Conservation (phyloP, 1,140 invertebrate species). For the Heliconius hewitsoni region DNA sequence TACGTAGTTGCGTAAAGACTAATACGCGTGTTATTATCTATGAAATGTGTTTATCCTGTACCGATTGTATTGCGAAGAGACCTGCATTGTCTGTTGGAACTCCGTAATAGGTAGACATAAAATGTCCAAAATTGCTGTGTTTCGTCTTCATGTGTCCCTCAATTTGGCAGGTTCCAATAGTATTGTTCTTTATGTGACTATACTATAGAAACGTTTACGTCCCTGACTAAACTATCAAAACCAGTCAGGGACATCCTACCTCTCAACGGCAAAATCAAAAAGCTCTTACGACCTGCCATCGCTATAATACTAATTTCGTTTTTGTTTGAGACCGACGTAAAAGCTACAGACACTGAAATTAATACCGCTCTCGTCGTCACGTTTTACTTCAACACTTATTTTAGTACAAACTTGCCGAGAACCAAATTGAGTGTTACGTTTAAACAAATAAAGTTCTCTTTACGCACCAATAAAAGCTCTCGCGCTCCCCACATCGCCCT, state of each 20-base stretch:
- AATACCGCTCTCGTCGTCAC: constrained; percentile 5
- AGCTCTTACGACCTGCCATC: background rate
- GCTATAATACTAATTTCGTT: constrained; percentile 1
- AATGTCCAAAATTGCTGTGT: background rate
- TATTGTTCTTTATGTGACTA: no score
- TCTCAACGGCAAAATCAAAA: background rate
- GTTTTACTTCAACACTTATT: constrained; percentile 3
- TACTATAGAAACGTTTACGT: no score
- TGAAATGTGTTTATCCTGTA: constrained; percentile 4
- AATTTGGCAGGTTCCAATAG: background rate
- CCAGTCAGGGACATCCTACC: background rate
- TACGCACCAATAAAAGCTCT: constrained; percentile 59
- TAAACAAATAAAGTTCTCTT: constrained; percentile 60
- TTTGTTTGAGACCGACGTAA: constrained; percentile 1
- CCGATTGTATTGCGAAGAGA: constrained; percentile 13
- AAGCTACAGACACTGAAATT: constrained; percentile 4
- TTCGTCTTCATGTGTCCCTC: background rate
- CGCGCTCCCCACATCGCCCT: constrained; percentile 49
- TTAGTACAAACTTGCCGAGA: constrained; percentile 25
- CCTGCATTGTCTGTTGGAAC: background rate
- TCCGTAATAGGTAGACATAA: background rate
- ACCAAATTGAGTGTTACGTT: constrained; percentile 53
- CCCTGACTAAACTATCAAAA: background rate
- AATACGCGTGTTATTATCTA: constrained; percentile 9
- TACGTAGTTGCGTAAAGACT: constrained; percentile 36